A percentile compares a stretch with the other conserved stretches of the same genome.
Evolutionary conservation across 2,888 invertebrate genomes (phyloP).

Genomic region (Bellardia pandia): DNA sequence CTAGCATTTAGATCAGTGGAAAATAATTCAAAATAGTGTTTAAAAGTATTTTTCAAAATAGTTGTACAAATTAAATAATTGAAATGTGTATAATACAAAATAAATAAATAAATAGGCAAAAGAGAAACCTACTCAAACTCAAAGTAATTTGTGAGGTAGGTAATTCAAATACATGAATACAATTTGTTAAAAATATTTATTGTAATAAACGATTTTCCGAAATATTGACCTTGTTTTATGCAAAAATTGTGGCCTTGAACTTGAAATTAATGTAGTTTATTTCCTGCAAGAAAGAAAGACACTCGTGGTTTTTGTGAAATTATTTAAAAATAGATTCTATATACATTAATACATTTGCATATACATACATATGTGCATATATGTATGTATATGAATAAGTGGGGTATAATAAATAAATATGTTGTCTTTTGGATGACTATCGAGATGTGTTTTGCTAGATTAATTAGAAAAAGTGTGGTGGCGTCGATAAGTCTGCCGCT

Average conservation of each 20-base stretch:
- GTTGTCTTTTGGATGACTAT: not conserved
- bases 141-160: constrained; percentile 35
- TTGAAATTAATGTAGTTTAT: constrained; percentile 40
- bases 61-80: constrained; percentile 17
- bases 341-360: not conserved
- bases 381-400: too few species aligned
- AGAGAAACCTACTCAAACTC: too few species aligned
- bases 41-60: constrained; percentile 13
- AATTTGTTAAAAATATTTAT: not conserved
- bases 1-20: constrained; percentile 57
- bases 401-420: too few species aligned
- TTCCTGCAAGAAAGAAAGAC: constrained; percentile 13
- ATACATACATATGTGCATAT: too few species aligned
- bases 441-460: not conserved
- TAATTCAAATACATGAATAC: constrained; percentile 13
- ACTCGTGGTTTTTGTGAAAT: not conserved
- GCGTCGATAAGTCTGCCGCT: constrained; percentile 13
- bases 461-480: constrained; percentile 1
- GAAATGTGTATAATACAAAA: not conserved
- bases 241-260: constrained; percentile 54
- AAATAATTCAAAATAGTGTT: not conserved
- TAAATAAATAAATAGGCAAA: not conserved
- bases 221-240: constrained; percentile 68
- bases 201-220: constrained; percentile 7
- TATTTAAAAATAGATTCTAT: constrained; percentile 12